phyloP scores from a whole-genome alignment of 2,113 vertebrate genomes.

The Physeter macrocephalus region DNA sequence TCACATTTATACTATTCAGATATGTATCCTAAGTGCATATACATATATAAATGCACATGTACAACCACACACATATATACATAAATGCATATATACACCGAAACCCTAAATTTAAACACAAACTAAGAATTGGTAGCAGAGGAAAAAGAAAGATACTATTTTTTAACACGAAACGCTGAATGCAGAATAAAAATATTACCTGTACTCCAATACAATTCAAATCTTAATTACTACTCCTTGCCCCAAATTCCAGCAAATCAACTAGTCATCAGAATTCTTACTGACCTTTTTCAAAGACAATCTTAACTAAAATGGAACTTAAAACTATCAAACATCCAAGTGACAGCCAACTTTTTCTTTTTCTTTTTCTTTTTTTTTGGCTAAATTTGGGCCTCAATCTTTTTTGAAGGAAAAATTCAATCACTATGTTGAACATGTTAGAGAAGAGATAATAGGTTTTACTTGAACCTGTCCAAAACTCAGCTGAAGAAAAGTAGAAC shows the following conservation, averaged over 20 bases:
- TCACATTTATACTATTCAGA: not conserved
- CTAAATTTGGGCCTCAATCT: slow-evolving; percentile 33
- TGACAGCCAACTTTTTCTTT: slow-evolving; percentile 20
- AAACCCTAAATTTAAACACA: not conserved
- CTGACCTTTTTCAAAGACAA: slow-evolving; percentile 9
- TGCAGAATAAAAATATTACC: not conserved
- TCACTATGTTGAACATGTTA: not conserved
- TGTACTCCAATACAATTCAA: not conserved
- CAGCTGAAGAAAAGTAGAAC: not conserved
- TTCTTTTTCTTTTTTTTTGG: not conserved
- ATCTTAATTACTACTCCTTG: not conserved
- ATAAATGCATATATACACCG: not conserved
- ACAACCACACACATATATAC: not conserved
- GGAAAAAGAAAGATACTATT: not conserved
- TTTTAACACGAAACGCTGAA: not conserved
- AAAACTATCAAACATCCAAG: not conserved
- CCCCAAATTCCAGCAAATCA: not conserved
- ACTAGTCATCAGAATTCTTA: not conserved
- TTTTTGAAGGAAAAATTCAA: slow-evolving; percentile 47
- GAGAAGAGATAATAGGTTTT: slow-evolving; percentile 35
- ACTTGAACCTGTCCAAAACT: not conserved
- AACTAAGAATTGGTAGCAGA: not conserved
- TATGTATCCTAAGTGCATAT: not conserved
- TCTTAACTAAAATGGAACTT: slow-evolving; percentile 16
- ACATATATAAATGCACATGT: not conserved